Evolutionary conservation across 1,140 invertebrate species (phyloP).

Genomic region (Drosophila erecta): DNA sequence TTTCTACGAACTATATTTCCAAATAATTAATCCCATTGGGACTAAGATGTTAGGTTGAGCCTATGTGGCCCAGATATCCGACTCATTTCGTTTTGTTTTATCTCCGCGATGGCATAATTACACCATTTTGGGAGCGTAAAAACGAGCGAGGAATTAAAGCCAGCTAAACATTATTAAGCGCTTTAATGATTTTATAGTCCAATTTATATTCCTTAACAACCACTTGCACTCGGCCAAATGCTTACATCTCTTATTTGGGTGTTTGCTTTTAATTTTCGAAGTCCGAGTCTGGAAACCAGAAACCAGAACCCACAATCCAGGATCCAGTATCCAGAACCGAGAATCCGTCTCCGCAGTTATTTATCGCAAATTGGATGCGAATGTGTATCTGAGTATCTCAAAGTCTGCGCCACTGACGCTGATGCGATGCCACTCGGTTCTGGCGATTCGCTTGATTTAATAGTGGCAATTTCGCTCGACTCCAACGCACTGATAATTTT

Average conservation of each 20-base stretch:
- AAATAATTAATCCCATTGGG: background rate
- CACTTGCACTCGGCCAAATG: constrained; percentile 53
- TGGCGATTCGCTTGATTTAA: constrained; percentile 73
- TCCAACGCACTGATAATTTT: constrained; percentile 84
- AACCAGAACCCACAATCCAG: constrained; percentile 25
- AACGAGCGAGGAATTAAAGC: constrained; percentile 53
- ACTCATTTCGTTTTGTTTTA: constrained; percentile 19
- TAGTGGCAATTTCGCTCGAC: constrained; percentile 79
- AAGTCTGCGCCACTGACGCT: constrained; percentile 28
- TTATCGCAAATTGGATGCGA: constrained; percentile 41
- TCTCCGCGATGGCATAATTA: constrained; percentile 27
- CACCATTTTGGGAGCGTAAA: constrained; percentile 55
- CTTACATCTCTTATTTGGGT: constrained; percentile 61
- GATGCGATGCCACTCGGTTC: constrained; percentile 41
- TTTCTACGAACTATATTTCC: too few relatives aligned
- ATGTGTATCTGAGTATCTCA: constrained; percentile 22
- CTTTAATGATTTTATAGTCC: constrained; percentile 84
- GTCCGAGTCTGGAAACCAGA: constrained; percentile 46
- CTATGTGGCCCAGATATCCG: background rate
- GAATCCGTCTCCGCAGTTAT: constrained; percentile 46
- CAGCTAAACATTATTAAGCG: constrained; percentile 66
- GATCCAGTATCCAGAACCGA: constrained; percentile 34
- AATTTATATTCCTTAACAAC: constrained; percentile 81
- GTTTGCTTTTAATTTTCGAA: constrained; percentile 78
- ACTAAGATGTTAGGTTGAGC: too few relatives aligned